Evolutionary conservation across 2,888 invertebrate species (phyloP), one percentile per base, ranked within the genome.

Genomic region (Rhamnusium bicolor): DNA sequence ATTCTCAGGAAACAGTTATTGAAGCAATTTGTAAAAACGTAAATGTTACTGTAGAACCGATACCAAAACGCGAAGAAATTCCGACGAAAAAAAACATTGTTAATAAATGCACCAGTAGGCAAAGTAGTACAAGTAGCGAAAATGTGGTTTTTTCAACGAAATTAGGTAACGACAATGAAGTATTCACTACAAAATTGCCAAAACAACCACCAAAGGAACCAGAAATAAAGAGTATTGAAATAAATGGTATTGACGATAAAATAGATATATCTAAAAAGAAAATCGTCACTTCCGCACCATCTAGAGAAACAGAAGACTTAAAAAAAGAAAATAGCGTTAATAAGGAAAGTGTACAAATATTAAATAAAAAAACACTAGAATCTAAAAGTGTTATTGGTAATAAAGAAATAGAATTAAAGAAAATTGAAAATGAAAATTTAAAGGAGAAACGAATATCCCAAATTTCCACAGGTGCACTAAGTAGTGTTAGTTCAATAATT

Each of bases 121-220:
- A 88, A 74, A 87, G 84, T 76, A 88, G 87, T 79, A 87, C 86
- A 4, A 87, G 86, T 80, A 87, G 87, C 73, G 86, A 88, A 79
- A 86, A 92, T 58, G 87, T 93, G 58, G 89, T 93, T 66, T 94
- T 94, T 84, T 91, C 92, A 69, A 94, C 93, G 7, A 91, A 92
- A 78, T 88, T 94, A 54, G 93, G 93, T 29, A 93, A 92, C 82
- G 90, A 91, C 83, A 93, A 93, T 81, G 93, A 93, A 86, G 90
- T 93, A 56, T 94, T 94, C 84, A 91, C 92, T 12, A 88, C 88
- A 19, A 88, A 88, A 82, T 77, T 88, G 72, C 87, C 88, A 16
- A 88, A 86, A 75, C 74, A 80, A 54, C 47, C 70, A 32, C 72
- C 73, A 10, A 72, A 72, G 24, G 69, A 69, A 51, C 49, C 67